Percentiles rank a stretch among this genome's conserved stretches.
Conservation (phyloP, 2,113 vertebrate species). For the Pungitius pungitius region DNA sequence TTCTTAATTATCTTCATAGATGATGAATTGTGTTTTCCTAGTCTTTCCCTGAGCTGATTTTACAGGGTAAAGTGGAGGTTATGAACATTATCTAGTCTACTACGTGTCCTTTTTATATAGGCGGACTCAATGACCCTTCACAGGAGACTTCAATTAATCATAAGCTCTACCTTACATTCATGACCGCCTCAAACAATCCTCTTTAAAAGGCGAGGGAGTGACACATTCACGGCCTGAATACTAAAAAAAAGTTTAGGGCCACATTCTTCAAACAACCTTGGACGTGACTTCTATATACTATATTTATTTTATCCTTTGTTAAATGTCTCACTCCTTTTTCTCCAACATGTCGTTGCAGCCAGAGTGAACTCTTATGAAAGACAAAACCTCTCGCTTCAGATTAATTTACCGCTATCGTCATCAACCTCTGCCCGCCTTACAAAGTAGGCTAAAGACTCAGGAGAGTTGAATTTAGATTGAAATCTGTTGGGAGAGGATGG, state of each 20-base stretch:
- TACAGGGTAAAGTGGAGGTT: not conserved
- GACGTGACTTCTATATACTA: conserved; percentile 23
- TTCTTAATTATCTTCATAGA: not conserved
- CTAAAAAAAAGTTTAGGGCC: conserved; percentile 5
- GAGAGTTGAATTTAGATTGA: conserved; percentile 42
- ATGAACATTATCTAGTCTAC: not conserved
- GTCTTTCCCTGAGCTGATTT: not conserved
- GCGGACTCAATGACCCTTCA: not conserved
- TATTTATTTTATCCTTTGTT: conserved; percentile 21
- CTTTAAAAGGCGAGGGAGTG: not conserved
- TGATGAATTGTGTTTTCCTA: not conserved
- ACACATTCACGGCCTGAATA: not conserved
- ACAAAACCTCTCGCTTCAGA: conserved; percentile 21
- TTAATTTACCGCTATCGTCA: conserved; percentile 64
- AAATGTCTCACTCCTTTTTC: conserved; percentile 24
- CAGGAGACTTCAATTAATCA: not conserved
- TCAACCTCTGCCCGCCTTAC: conserved; percentile 66
- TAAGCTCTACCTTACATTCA: not conserved
- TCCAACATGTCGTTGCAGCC: conserved; percentile 17
- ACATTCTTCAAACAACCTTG: conserved; percentile 21
- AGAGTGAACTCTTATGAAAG: conserved; percentile 46
- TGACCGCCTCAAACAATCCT: not conserved
- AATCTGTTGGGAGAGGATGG: conserved; percentile 19
- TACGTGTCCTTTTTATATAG: not conserved
- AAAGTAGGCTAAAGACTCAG: conserved; percentile 61